Conservation (phyloP, 2,797 vertebrate genomes). For the Spondyliosoma cantharus region DNA sequence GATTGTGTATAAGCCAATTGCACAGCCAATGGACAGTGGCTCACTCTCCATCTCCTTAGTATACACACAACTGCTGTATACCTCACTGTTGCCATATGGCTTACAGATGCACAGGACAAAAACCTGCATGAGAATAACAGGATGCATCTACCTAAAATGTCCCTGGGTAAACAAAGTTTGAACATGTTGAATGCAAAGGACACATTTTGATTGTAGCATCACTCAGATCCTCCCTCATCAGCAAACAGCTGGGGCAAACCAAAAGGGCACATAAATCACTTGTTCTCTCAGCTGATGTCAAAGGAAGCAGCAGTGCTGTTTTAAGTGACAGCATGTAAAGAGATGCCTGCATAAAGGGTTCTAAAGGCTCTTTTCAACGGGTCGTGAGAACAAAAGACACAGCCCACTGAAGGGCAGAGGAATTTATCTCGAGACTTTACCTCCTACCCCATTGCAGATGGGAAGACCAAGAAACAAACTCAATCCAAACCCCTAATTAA, state of each 20-base stretch:
- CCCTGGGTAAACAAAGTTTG: conserved; percentile 61
- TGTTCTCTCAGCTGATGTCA: conserved; percentile 65
- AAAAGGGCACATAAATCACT: conserved; percentile 77
- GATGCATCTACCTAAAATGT: conserved; percentile 38
- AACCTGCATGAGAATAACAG: conserved; percentile 20
- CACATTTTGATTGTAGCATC: conserved; percentile 55
- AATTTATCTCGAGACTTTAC: conserved; percentile 41
- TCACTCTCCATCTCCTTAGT: conserved; percentile 16
- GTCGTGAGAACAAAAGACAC: conserved; percentile 56
- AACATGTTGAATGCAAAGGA: conserved; percentile 55
- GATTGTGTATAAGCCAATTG: conserved; percentile 1
- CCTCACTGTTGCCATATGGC: conserved; percentile 20
- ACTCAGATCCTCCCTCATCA: conserved; percentile 70
- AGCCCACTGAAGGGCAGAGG: conserved; percentile 34
- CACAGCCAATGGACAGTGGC: conserved; percentile 19
- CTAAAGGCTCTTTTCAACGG: conserved; percentile 59
- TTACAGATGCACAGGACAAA: conserved; percentile 17
- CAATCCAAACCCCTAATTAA: background rate
- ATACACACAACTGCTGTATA: conserved; percentile 34
- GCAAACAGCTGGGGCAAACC: conserved; percentile 69
- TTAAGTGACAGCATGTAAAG: conserved; percentile 65
- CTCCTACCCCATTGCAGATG: background rate
- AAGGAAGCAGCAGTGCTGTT: conserved; percentile 52
- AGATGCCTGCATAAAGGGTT: conserved; percentile 40
- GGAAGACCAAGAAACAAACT: conserved; percentile 15